Conservation (phyloP, 2,113 vertebrate genomes). For the Platanista minor region DNA sequence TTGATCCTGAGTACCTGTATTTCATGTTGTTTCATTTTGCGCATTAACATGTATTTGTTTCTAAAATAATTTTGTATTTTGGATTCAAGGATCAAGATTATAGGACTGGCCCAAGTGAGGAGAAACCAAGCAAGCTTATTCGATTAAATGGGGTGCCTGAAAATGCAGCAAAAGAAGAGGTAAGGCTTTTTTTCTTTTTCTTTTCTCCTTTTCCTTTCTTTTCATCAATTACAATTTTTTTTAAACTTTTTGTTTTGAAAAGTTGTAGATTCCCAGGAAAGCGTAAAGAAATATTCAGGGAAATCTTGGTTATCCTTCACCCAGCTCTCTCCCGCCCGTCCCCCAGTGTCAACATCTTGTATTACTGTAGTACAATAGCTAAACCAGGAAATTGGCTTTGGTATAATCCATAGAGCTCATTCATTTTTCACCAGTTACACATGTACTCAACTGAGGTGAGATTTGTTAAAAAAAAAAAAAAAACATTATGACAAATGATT, state of each 20-base stretch:
- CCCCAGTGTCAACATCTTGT: not conserved
- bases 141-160: conserved; percentile 93
- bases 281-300: not conserved
- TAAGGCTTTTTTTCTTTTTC: conserved; percentile 68
- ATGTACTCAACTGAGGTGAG: not conserved
- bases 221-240: not conserved
- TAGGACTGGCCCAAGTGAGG: conserved; percentile 88
- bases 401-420: not conserved
- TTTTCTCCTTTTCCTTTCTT: not conserved
- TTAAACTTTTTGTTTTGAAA: conserved; percentile 8
- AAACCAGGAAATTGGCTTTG: not conserved
- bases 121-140: conserved; percentile 92
- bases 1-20: not conserved
- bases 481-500: not conserved
- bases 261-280: not conserved
- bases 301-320: not conserved
- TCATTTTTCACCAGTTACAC: not conserved
- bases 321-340: not conserved
- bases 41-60: conserved; percentile 49
- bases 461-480: not conserved
- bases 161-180: conserved; percentile 95
- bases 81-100: conserved; percentile 95
- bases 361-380: not conserved
- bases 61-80: conserved; percentile 74
- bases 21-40: conserved; percentile 37